Evolutionary conservation across 2,888 invertebrate species (phyloP).

Genomic region (Luffia ferchaultella): DNA sequence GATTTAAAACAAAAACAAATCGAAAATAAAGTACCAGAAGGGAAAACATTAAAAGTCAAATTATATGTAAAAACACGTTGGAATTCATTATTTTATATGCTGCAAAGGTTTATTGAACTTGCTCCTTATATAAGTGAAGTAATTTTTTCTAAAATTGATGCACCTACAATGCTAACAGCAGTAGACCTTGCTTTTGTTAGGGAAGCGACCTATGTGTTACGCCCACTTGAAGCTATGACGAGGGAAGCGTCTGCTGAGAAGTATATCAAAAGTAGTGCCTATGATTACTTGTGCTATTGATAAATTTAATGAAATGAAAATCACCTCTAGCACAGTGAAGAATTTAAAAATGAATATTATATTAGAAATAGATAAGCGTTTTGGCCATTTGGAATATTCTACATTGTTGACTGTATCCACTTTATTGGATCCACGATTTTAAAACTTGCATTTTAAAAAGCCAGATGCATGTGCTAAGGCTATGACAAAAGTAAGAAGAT

Average conservation of each 20-base stretch:
- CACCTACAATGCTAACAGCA: conserved; percentile 9
- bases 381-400: conserved; percentile 3
- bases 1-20: conserved; percentile 5
- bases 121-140: conserved; percentile 7
- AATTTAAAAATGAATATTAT: conserved; percentile 8
- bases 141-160: conserved; percentile 7
- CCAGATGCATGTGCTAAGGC: conserved; percentile 5
- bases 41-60: conserved; percentile 2
- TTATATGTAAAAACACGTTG: background rate
- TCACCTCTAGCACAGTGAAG: conserved; percentile 6
- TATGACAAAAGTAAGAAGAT: conserved; percentile 7
- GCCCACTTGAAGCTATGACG: conserved; percentile 5
- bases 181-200: conserved; percentile 4
- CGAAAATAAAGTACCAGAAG: conserved; percentile 6
- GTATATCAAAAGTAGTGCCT: conserved; percentile 6
- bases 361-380: conserved; percentile 5
- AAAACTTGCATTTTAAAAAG: conserved; percentile 5
- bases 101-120: conserved; percentile 5
- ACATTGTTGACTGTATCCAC: background rate
- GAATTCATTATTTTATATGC: conserved; percentile 5
- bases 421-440: conserved; percentile 1
- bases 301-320: conserved; percentile 4
- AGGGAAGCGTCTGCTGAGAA: conserved; percentile 8
- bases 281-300: conserved; percentile 7
- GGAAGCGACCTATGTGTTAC: conserved; percentile 4